Evolutionary conservation across 2,888 invertebrate species (phyloP).

Genomic region (Seira ritae): DNA sequence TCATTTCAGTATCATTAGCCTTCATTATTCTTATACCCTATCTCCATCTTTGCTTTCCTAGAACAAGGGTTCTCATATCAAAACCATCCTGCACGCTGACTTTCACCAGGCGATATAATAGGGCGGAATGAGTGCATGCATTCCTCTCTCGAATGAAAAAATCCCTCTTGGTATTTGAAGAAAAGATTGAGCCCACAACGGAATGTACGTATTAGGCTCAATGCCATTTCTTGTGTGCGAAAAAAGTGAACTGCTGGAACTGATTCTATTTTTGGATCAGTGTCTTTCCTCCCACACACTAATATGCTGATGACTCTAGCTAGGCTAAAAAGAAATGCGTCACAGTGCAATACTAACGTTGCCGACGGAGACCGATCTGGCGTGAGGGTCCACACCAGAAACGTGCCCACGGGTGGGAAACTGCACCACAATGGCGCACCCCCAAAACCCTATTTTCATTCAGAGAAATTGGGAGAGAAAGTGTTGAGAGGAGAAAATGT

Average conservation of each 20-base stretch:
- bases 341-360: slow-evolving; percentile 44
- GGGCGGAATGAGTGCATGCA: no score
- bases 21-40: no score
- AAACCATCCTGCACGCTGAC: no score
- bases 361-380: slow-evolving; percentile 44
- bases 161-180: no score
- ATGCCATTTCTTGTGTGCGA: slow-evolving; percentile 35
- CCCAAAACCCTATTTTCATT: slow-evolving; percentile 60
- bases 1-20: no score
- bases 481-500: background rate
- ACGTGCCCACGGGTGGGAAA: slow-evolving; percentile 47
- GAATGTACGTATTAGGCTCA: no score
- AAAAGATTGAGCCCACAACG: no score
- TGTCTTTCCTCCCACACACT: slow-evolving; percentile 60
- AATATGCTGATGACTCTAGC: slow-evolving; percentile 65
- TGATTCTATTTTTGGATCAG: slow-evolving; percentile 64
- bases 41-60: no score
- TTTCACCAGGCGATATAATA: no score
- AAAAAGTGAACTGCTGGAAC: slow-evolving; percentile 55
- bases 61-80: no score
- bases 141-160: no score
- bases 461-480: slow-evolving; percentile 63
- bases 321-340: slow-evolving; percentile 57
- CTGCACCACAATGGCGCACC: slow-evolving; percentile 13
- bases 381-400: slow-evolving; percentile 34